Percentiles rank a stretch among this genome's conserved stretches.
These are phyloP conservation scores for Mirza zaza DNA, from an alignment of 2,113 vertebrate genomes.

Conservation along the genomic window DNA sequence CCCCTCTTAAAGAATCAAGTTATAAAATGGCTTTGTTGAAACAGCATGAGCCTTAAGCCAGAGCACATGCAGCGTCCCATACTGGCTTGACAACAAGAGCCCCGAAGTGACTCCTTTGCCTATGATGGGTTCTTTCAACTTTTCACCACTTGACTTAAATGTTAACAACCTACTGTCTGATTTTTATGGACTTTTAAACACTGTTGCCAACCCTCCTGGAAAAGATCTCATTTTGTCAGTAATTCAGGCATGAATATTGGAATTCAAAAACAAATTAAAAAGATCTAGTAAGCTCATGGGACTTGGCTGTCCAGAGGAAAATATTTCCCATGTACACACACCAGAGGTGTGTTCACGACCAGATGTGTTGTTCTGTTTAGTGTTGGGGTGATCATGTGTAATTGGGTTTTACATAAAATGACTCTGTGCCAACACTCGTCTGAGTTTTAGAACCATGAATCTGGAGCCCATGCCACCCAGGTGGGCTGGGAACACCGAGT, in stretches of 20 bases:
- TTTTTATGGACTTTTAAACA: constrained; percentile 49
- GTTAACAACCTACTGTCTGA: constrained; percentile 59
- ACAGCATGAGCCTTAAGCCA: not conserved
- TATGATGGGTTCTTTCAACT: not conserved
- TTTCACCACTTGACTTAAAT: constrained; percentile 62
- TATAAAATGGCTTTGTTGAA: constrained; percentile 17
- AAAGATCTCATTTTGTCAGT: constrained; percentile 50
- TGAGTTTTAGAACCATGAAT: not conserved
- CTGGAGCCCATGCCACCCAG: not conserved
- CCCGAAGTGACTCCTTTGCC: not conserved
- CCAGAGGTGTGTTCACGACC: not conserved
- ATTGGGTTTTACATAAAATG: constrained; percentile 4
- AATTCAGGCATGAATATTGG: constrained; percentile 44
- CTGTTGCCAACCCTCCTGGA: constrained; percentile 44
- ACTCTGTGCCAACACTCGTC: not conserved
- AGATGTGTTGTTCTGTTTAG: not conserved
- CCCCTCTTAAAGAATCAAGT: constrained; percentile 10
- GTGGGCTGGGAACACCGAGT: not conserved
- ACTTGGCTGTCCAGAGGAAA: constrained; percentile 8
- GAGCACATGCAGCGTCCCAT: not conserved
- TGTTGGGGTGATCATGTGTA: not conserved
- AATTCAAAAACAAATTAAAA: constrained; percentile 61
- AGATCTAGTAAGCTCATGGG: not conserved
- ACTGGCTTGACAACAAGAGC: not conserved
- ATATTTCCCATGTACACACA: not conserved